These are phyloP conservation scores for Herpetotheres cachinnans DNA, from an alignment of 2,113 vertebrate species.

Conservation along the genomic window DNA sequence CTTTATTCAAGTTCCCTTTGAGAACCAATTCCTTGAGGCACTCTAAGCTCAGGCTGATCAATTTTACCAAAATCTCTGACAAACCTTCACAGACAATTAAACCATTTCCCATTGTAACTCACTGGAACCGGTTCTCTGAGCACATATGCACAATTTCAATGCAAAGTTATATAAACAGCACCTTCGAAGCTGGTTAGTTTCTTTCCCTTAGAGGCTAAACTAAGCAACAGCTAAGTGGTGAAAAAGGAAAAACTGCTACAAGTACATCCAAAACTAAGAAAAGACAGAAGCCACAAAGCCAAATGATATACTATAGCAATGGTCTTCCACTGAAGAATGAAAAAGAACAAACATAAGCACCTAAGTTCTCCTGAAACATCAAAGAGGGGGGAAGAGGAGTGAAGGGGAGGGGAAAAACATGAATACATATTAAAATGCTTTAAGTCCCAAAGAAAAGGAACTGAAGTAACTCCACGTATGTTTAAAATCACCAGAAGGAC, in stretches of 20 bases:
- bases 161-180: not conserved
- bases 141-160: not conserved
- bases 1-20: not conserved
- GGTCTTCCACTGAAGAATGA: not conserved
- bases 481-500: not conserved
- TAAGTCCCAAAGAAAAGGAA: not conserved
- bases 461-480: not conserved
- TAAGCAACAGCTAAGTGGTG: not conserved
- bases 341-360: not conserved
- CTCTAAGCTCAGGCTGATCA: not conserved
- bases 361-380: not conserved
- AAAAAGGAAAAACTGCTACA: not conserved
- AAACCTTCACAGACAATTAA: not conserved
- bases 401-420: not conserved
- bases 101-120: not conserved
- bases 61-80: not conserved
- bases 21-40: not conserved
- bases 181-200: not conserved
- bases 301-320: not conserved
- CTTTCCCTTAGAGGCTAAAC: not conserved
- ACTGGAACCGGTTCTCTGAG: not conserved
- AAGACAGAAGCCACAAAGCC: not conserved
- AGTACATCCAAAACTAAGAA: not conserved
- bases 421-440: not conserved
- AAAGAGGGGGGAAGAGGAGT: not conserved